Percentiles rank a stretch among this genome's conserved stretches.
Evolutionary conservation across 2,113 vertebrate species (phyloP).

Genomic region (Eptesicus fuscus): DNA sequence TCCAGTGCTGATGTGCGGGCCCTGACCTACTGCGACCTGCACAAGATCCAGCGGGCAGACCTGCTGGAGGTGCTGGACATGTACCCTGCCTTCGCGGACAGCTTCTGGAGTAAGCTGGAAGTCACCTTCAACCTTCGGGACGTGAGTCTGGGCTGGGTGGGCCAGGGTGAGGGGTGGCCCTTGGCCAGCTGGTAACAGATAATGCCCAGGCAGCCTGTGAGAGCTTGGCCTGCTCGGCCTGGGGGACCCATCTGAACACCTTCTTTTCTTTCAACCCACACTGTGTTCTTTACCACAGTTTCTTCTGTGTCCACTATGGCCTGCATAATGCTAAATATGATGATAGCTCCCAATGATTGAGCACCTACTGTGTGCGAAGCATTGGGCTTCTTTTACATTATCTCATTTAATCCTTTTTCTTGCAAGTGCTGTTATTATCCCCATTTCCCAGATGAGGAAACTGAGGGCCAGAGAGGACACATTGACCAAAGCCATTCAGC

Average conservation of each 20-base stretch:
- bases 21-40: conserved; percentile 97
- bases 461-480: neutral
- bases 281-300: conserved; percentile 13
- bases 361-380: neutral
- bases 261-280: neutral
- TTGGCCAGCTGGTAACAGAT: neutral
- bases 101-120: conserved; percentile 97
- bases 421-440: neutral
- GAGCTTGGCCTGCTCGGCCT: neutral
- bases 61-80: conserved; percentile 97
- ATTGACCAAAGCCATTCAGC: neutral
- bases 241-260: neutral
- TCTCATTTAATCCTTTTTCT: neutral
- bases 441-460: conserved; percentile 27
- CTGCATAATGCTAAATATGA: neutral
- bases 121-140: conserved; percentile 98
- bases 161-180: neutral
- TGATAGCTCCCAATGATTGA: neutral
- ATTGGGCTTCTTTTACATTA: neutral
- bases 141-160: conserved; percentile 84
- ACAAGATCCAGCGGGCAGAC: conserved; percentile 96
- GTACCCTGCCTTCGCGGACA: conserved; percentile 95
- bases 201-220: neutral
- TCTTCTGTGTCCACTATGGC: neutral
- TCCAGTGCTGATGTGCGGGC: conserved; percentile 94